Evolutionary conservation across 2,888 invertebrate genomes (phyloP), one percentile per base, ranked within the genome.

Genomic region (Temnothorax unifasciatus): DNA sequence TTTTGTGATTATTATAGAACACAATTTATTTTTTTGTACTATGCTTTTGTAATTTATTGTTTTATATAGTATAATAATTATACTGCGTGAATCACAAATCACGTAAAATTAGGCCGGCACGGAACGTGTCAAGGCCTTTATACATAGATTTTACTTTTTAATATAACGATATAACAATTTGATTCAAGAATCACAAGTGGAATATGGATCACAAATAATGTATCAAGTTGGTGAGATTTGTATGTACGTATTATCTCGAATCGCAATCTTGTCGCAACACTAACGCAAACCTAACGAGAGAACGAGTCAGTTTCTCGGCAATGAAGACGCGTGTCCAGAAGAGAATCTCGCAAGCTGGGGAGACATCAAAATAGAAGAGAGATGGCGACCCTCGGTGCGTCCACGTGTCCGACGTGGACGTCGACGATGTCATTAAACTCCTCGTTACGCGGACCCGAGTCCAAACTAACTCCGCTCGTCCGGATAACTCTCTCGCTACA

Each of bases 381-480:
- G 83, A 76, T 75, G 82, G 85, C 68, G 34, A 82, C 85, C 90
- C 87, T 84, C 87, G 88, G 85, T 59, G 79, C 82, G 86, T 91
- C 88, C 92, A 92, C 92, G 92, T 91, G 92, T 87, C 91, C 84
- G 86, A 86, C 86, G 84, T 87, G 90, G 93, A 93, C 92, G 93
- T 94, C 93, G 93, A 92, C 93, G 92, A 93, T 94, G 94, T 94
- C 94, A 94, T 94, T 94, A 94, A 94, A 94, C 93, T 94, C 91
- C 94, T 94, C 93, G 94, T 94, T 94, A 94, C 90, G 87, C 85
- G 87, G 76, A 86, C 85, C 83, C 86, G 89, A 89, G 71, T 82
- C 86, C 83, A 86, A 88, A 88, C 89, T 89, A 88, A 90, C 88
- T 88, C 89, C 25, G 71, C 21, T 52, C 82, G 69, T 75, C 63